phyloP scores from a whole-genome alignment of 1,140 invertebrate species.

The Oedothorax gibbosus region DNA sequence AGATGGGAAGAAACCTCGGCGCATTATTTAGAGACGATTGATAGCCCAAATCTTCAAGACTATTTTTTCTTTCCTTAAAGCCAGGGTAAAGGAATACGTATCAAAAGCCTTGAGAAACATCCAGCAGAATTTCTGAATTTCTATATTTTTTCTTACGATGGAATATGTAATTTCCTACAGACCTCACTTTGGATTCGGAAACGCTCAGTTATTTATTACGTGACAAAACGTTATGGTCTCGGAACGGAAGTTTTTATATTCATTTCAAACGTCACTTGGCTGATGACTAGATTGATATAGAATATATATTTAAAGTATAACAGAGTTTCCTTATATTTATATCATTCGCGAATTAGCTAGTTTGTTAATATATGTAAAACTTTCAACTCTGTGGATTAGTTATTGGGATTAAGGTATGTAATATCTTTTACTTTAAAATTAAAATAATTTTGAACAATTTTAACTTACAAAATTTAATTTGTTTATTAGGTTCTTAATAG shows the following conservation, averaged over 20 bases:
- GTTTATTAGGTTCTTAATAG: too few relatives aligned
- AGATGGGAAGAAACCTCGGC: conserved; percentile 2
- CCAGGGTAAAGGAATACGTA: conserved; percentile 26
- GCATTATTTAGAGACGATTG: conserved; percentile 33
- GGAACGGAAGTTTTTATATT: conserved; percentile 6
- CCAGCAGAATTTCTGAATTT: neutral
- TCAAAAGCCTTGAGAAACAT: conserved; percentile 11
- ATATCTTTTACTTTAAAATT: too few relatives aligned
- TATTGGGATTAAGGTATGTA: too few relatives aligned
- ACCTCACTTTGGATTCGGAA: conserved; percentile 2
- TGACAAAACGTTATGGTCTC: conserved; percentile 26
- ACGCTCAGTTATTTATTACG: conserved; percentile 29
- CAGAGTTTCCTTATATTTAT: too few relatives aligned
- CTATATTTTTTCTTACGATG: neutral
- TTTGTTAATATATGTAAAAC: too few relatives aligned
- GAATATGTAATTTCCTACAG: conserved; percentile 34
- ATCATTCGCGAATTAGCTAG: too few relatives aligned
- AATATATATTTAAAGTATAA: too few relatives aligned
- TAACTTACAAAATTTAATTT: too few relatives aligned
- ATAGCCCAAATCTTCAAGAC: conserved; percentile 14
- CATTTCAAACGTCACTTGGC: neutral
- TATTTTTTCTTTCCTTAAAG: conserved; percentile 23
- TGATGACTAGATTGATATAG: neutral
- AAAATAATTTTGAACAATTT: too few relatives aligned
- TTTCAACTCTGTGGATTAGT: too few relatives aligned